Conservation (phyloP, 2,888 invertebrate genomes). For the Drosophila pseudotakahashii region DNA sequence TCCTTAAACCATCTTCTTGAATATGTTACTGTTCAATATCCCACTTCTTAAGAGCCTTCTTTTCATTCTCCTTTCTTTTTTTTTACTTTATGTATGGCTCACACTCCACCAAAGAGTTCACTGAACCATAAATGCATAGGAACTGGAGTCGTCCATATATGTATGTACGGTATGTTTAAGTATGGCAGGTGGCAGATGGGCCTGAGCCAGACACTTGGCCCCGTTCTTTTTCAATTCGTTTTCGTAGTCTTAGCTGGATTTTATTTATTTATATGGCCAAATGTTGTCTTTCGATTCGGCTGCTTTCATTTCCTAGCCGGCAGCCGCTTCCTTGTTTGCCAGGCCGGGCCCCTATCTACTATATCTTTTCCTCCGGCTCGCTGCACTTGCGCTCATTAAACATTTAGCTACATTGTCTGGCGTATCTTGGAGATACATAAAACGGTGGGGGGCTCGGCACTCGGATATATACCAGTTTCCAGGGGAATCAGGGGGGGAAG, state of each 20-base stretch:
- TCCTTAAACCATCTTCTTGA: neutral
- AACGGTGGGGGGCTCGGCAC: neutral
- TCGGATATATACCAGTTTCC: neutral
- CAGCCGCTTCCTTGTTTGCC: slow-evolving; percentile 28
- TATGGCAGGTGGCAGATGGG: slow-evolving; percentile 22
- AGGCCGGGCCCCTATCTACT: neutral
- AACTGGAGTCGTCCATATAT: neutral
- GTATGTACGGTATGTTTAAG: neutral
- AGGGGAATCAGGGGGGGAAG: neutral
- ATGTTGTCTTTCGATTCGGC: slow-evolving; percentile 64
- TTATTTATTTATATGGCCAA: slow-evolving; percentile 68
- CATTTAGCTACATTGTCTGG: slow-evolving; percentile 70
- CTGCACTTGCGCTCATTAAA: slow-evolving; percentile 71
- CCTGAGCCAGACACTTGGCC: slow-evolving; percentile 26
- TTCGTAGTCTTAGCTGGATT: slow-evolving; percentile 42
- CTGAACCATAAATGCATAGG: slow-evolving; percentile 39
- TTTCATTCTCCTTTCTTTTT: neutral
- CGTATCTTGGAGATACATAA: slow-evolving; percentile 19
- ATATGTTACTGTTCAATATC: neutral
- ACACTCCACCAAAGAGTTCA: slow-evolving; percentile 34
- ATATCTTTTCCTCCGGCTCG: slow-evolving; percentile 10
- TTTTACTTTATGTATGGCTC: neutral
- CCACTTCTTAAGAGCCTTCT: neutral
- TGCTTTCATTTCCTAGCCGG: slow-evolving; percentile 35
- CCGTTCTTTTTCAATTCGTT: slow-evolving; percentile 60